Base-by-base conservation (phyloP, 2,888 invertebrate genomes). In the Caenorhabditis sp. region DNA sequence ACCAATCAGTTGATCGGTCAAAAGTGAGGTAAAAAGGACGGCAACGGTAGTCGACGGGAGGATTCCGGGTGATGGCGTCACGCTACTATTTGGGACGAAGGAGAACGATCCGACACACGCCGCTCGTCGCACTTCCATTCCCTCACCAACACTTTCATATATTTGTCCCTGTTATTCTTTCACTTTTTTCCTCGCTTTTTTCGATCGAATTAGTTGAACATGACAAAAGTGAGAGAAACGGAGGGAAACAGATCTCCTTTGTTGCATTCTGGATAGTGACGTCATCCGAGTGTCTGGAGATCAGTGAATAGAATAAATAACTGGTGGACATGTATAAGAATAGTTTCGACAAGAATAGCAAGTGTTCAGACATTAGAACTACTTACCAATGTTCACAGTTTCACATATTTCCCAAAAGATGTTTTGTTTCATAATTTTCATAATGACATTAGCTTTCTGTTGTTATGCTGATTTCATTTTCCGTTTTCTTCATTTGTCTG, bases 1-100 rank as follows among this genome's bases (percentile, higher is more conserved):
- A 74, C 66, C 74, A 74, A 65, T 74, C 66, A 45, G 61, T 74
- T 74, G 74, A 74, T 74, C 74, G 74, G 74, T 74, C 74, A 74
- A 74, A 72, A 46, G 39, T 37, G 45, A 43, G 52, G 20, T 24
- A 53, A 43, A 30, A 6, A 15, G 7, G 30, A 39, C 11, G 8
- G 52, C 11, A 53, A 2, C 1, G 53, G 32, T 5, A 35, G n/a
- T n/a, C n/a, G n/a, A n/a, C n/a, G n/a, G 17, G 37, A n/a, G 5
- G 11, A 35, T 35, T 35, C 13, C 35, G 9, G 13, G 11, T 13
- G 26, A 32, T 9, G 45, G 35, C 30, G 26, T 35, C 46, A 46
- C 46, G 46, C 26, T 61, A 48, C 48, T 39, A 39, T 39, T 61
- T 48, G 35, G 43, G 63, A 65, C 63, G 53, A 65, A 65, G 32